These are phyloP conservation scores for Caenorhabditis parvicauda DNA, from an alignment of 2,888 invertebrate genomes.

Conservation along the genomic window DNA sequence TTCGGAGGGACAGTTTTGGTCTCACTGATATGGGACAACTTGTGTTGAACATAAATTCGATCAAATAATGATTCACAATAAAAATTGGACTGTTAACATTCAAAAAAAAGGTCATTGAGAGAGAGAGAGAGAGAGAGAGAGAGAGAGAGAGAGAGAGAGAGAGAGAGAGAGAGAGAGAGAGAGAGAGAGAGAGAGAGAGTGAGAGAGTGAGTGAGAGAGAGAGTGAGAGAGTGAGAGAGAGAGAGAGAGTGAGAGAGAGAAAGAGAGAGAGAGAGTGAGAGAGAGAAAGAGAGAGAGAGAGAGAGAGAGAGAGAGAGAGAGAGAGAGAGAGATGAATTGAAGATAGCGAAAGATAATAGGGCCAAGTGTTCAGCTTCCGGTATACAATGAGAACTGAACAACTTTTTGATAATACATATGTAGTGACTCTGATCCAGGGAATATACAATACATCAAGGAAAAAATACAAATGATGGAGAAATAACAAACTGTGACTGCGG, in stretches of 20 bases:
- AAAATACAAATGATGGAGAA: too few species aligned
- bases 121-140: slow-evolving; percentile 1
- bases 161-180: not conserved
- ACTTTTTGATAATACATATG: slow-evolving; percentile 11
- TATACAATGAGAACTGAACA: too few species aligned
- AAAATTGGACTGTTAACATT: slow-evolving; percentile 5
- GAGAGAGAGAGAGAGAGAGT: not conserved
- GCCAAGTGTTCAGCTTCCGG: too few species aligned
- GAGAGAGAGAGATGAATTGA: not conserved
- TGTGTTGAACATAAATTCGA: too few species aligned
- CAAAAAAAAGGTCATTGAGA: not conserved
- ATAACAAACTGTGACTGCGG: too few species aligned
- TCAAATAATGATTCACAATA: too few species aligned
- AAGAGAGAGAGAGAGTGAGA: not conserved
- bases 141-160: not conserved
- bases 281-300: not conserved
- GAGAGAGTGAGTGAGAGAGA: not conserved
- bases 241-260: slow-evolving; percentile 3
- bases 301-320: slow-evolving; percentile 1
- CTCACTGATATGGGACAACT: too few species aligned
- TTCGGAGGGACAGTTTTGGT: too few species aligned
- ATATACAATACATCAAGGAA: too few species aligned
- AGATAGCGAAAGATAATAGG: slow-evolving; percentile 5
- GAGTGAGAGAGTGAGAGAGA: not conserved
- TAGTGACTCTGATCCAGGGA: too few species aligned